A percentile compares a stretch with the other conserved stretches of the same genome.
Conservation (phyloP, 2,113 vertebrate species). For the Porphyrio hochstetteri region DNA sequence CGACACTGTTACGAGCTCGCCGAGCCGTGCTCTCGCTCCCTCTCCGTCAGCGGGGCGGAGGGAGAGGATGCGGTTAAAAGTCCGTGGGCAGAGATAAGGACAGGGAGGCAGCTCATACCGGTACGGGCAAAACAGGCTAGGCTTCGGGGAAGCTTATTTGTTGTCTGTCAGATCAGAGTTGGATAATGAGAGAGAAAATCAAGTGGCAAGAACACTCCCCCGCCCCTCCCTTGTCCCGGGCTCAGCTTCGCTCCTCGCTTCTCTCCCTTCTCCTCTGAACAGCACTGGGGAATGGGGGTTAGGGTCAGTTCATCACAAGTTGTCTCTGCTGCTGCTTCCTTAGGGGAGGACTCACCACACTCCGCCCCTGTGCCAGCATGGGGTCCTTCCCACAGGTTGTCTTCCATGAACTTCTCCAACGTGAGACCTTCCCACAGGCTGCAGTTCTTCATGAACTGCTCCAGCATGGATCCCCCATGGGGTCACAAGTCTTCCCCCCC, state of each 20-base stretch:
- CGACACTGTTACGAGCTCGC: background rate
- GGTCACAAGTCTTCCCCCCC: too few relatives aligned
- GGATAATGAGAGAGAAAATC: background rate
- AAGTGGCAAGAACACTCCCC: background rate
- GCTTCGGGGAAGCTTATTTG: background rate
- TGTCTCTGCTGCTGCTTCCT: background rate
- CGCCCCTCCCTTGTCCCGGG: background rate
- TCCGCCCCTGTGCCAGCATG: background rate
- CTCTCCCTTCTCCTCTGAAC: accelerated
- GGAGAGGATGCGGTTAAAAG: background rate
- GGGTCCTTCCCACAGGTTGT: background rate
- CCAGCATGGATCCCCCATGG: background rate
- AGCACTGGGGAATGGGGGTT: accelerated
- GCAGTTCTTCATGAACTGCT: background rate
- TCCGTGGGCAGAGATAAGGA: accelerated
- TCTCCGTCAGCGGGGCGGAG: too few relatives aligned
- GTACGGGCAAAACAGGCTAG: background rate
- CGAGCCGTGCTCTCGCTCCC: accelerated
- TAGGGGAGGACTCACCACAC: background rate
- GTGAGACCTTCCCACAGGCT: background rate
- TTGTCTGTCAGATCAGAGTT: background rate
- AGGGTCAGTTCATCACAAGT: background rate
- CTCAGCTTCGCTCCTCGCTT: background rate
- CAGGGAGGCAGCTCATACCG: background rate
- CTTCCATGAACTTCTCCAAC: too few relatives aligned